Evolutionary conservation across 2,888 invertebrate genomes (phyloP).

Genomic region (Trichogramma evanescens): DNA sequence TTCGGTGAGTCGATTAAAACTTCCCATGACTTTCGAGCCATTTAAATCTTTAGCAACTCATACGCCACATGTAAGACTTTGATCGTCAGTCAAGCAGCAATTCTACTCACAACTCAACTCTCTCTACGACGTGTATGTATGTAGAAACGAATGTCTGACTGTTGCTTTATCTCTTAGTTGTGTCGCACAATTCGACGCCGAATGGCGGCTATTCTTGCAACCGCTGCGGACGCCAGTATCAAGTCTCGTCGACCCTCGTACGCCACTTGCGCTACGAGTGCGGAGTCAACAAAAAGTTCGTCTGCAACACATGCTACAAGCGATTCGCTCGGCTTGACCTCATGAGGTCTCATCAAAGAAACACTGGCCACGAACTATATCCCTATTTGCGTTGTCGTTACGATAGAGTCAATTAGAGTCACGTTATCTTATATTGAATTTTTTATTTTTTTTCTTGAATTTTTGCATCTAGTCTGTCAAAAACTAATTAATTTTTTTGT

Average conservation of each 20-base stretch:
- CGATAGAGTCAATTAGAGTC: conserved; percentile 6
- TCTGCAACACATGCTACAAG: conserved; percentile 43
- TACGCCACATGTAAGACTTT: no score
- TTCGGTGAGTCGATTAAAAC: no score
- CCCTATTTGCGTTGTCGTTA: conserved; percentile 28
- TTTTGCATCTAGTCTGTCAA: not conserved
- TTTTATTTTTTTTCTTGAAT: not conserved
- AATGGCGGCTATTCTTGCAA: conserved; percentile 21
- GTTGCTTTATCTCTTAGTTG: no score
- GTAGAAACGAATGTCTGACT: no score
- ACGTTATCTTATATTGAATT: not conserved
- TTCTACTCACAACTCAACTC: no score
- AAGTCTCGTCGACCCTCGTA: conserved; percentile 31
- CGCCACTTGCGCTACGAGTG: conserved; percentile 44
- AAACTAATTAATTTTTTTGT: not conserved
- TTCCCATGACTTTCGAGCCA: no score
- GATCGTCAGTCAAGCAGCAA: no score
- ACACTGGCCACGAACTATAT: conserved; percentile 28
- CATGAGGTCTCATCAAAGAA: conserved; percentile 35
- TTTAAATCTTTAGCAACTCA: no score
- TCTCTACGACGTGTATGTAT: no score
- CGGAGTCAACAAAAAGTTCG: conserved; percentile 45
- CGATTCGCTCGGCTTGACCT: conserved; percentile 45
- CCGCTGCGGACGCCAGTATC: conserved; percentile 33
- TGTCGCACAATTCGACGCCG: not conserved